These are phyloP conservation scores for Alethe diademata DNA, from an alignment of 2,113 vertebrate species.

Conservation along the genomic window DNA sequence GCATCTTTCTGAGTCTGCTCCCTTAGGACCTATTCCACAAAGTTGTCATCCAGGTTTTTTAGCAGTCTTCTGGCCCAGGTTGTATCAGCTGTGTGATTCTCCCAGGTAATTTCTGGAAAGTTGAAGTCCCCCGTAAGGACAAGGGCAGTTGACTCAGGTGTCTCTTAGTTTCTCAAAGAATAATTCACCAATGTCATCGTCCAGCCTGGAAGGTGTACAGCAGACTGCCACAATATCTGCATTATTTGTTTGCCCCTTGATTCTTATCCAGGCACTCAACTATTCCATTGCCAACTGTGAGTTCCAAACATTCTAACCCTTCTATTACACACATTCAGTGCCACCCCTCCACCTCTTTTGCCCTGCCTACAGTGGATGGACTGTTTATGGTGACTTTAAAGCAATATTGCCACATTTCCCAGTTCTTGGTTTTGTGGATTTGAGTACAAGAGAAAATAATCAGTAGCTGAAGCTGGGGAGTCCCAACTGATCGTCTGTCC, in stretches of 20 bases:
- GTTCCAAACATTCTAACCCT: neutral
- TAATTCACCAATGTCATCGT: accelerated
- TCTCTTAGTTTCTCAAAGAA: neutral
- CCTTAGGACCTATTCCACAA: neutral
- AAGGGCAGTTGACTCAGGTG: neutral
- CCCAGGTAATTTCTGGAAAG: neutral
- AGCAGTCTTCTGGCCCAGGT: neutral
- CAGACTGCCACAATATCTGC: neutral
- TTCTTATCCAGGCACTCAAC: neutral
- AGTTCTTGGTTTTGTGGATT: neutral
- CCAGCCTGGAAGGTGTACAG: neutral
- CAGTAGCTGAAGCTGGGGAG: neutral
- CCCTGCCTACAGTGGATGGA: neutral
- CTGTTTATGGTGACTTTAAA: neutral
- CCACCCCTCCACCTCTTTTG: neutral
- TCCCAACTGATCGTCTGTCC: neutral
- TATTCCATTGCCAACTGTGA: neutral
- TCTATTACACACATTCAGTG: neutral
- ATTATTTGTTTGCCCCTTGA: neutral
- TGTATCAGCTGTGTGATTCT: neutral
- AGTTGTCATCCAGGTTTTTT: neutral
- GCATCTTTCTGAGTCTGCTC: neutral
- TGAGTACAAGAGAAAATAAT: neutral
- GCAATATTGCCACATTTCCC: neutral
- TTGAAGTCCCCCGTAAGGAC: neutral